Base-by-base conservation (phyloP, 92 coral and sea anemone genomes). In the Parazoanthus darwini region DNA sequence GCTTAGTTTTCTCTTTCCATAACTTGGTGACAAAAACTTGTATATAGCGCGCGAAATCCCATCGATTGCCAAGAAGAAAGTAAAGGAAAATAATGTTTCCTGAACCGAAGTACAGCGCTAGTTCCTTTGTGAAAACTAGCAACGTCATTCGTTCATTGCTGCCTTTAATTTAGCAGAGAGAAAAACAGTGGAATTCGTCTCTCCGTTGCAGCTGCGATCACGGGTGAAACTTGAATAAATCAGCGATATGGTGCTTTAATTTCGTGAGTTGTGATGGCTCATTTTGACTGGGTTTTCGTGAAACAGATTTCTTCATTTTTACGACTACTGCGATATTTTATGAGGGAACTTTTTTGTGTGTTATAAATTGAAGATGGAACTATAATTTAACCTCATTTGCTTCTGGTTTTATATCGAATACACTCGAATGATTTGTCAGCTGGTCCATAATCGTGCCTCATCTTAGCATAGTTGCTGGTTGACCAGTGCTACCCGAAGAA, bases 401-500 rank as follows among this genome's bases (percentile, higher is more conserved):
- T 56, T 56, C 66, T 58, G 44, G 50, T 68, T 83, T 68, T 68
- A 83, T 46, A 54, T 51, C 59, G 48, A 70, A 39, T 58, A 43
- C 58, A 78, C 48, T 43, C 8, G 6, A 51, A 51, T 26, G 50
- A 54, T 9, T 46, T 50, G 37, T 33, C 85, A 36, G 46, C 72
- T 80, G 85, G 72, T 80, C 85, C 5, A 44, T 83, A 70, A 71
- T 84, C 66, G 87, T n/a, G 75, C 78, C 77, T 70, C 79, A 71
- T 39, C 67, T 43, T 10, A 33, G 22, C 54, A 66, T 7, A 11
- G 3, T 6, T 48, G 39, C 70, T 63, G 59, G 59, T 54, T 29
- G 33, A 29, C 33, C 33, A 29, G 33, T 0, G 18, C 51, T 48
- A 37, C 79, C 50, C n/a, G 33, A 37, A 37, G 39, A 74, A 39